phyloP scores from a whole-genome alignment of 2,797 vertebrate species.

The Lycodopsis pacificus region DNA sequence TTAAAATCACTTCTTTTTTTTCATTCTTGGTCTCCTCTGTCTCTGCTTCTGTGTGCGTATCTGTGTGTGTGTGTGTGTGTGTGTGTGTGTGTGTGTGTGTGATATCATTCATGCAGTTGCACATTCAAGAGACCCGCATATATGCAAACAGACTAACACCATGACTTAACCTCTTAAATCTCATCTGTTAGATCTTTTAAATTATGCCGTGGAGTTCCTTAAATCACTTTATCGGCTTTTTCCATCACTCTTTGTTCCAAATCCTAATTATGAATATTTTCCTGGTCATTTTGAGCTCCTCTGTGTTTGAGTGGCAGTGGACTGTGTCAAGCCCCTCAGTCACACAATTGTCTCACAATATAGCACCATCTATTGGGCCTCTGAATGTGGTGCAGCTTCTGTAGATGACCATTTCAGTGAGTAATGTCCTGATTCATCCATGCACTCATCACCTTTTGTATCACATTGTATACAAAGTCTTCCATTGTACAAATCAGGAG shows the following conservation, averaged over 20 bases:
- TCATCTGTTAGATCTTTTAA: background rate
- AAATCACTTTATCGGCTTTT: background rate
- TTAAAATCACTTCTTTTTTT: slow-evolving; percentile 36
- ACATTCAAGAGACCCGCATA: slow-evolving; percentile 25
- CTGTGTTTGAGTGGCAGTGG: slow-evolving; percentile 14
- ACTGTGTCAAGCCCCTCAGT: background rate
- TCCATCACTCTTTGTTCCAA: background rate
- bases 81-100: slow-evolving; percentile 17
- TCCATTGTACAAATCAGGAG: too few species aligned
- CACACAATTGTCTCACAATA: slow-evolving; percentile 68
- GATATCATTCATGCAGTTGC: slow-evolving; percentile 19
- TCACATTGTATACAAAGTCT: background rate
- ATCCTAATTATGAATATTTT: slow-evolving; percentile 5
- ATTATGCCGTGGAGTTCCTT: background rate
- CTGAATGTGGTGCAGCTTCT: slow-evolving; percentile 60
- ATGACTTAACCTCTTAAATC: slow-evolving; percentile 13
- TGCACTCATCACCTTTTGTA: background rate
- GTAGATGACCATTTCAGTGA: background rate
- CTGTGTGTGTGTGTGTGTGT: slow-evolving; percentile 16
- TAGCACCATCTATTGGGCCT: slow-evolving; percentile 82
- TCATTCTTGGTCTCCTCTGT: slow-evolving; percentile 21
- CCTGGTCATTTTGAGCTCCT: slow-evolving; percentile 15
- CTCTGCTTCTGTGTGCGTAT: slow-evolving; percentile 8
- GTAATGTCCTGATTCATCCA: background rate
- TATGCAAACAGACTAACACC: slow-evolving; percentile 24